phyloP scores from a whole-genome alignment of 1,140 invertebrate species.

The Rhizoglyphus robini region DNA sequence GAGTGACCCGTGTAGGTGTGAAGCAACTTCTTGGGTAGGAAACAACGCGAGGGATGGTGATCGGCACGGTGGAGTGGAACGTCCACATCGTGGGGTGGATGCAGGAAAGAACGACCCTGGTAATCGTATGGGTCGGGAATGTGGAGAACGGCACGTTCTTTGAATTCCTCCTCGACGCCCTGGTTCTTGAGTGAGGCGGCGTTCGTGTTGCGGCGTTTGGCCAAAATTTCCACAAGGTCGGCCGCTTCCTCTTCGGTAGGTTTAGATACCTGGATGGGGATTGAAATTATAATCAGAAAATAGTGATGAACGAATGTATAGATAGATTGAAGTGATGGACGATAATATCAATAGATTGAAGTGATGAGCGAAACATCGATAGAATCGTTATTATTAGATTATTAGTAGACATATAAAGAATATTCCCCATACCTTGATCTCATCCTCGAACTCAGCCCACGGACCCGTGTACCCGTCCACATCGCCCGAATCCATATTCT shows the following conservation, averaged over 20 bases:
- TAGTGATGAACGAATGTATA: too few relatives aligned
- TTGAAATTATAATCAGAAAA: not conserved
- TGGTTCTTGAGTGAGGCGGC: conserved; percentile 46
- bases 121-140: conserved; percentile 91
- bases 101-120: conserved; percentile 86
- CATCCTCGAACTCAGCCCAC: conserved; percentile 88
- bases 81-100: conserved; percentile 75
- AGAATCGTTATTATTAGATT: too few relatives aligned
- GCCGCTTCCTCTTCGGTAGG: conserved; percentile 78
- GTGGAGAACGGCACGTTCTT: conserved; percentile 89
- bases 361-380: too few relatives aligned
- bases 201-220: conserved; percentile 46
- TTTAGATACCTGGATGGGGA: too few relatives aligned
- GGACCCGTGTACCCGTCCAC: conserved; percentile 90
- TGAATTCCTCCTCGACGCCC: conserved; percentile 66
- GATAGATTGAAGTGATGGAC: too few relatives aligned
- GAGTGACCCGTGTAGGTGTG: conserved; percentile 94
- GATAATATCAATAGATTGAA: too few relatives aligned
- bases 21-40: conserved; percentile 89
- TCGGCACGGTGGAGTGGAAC: conserved; percentile 77
- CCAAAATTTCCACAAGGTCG: conserved; percentile 81
- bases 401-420: not conserved
- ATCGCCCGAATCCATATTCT: conserved; percentile 79
- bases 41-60: conserved; percentile 83
- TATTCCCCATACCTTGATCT: conserved; percentile 51